A percentile compares a stretch with the other conserved stretches of the same genome.
These are phyloP conservation scores for Drosophila biarmipes DNA, from an alignment of 1,140 invertebrate genomes.

Conservation along the genomic window DNA sequence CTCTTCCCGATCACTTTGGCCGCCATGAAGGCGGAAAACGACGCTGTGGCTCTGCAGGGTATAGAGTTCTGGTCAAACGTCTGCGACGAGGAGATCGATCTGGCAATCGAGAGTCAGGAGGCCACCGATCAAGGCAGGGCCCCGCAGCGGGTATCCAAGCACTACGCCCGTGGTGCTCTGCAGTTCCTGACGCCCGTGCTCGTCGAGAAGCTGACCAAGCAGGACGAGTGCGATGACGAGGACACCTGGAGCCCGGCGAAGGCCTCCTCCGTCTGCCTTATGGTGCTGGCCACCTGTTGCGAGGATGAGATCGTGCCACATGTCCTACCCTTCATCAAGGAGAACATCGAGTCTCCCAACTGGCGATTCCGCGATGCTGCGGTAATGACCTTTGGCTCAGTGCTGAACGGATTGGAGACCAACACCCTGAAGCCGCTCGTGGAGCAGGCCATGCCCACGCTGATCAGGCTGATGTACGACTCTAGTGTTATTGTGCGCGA, in stretches of 20 bases:
- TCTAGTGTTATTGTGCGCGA: conserved; percentile 96
- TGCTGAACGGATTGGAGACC: conserved; percentile 96
- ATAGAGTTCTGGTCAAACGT: conserved; percentile 99
- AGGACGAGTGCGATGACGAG: conserved; percentile 97
- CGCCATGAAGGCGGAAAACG: conserved; percentile 98
- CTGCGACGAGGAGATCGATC: conserved; percentile 99
- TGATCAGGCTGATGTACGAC: conserved; percentile 98
- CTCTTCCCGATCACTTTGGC: conserved; percentile 99
- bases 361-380: conserved; percentile 99
- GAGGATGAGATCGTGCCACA: conserved; percentile 98
- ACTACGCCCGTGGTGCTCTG: conserved; percentile 98
- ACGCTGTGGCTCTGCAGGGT: conserved; percentile 98
- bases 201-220: conserved; percentile 97
- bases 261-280: conserved; percentile 99
- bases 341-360: conserved; percentile 96
- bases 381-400: conserved; percentile 99
- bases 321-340: conserved; percentile 98
- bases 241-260: conserved; percentile 99
- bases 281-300: conserved; percentile 98
- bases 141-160: conserved; percentile 94
- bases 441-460: conserved; percentile 97
- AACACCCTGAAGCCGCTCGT: conserved; percentile 95
- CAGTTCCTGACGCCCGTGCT: conserved; percentile 98
- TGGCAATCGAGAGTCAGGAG: conserved; percentile 97
- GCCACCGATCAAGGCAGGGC: conserved; percentile 95